Percentiles rank a stretch among this genome's conserved stretches.
These are phyloP conservation scores for Sialis lutaria DNA, from an alignment of 2,888 invertebrate species.

Conservation along the genomic window DNA sequence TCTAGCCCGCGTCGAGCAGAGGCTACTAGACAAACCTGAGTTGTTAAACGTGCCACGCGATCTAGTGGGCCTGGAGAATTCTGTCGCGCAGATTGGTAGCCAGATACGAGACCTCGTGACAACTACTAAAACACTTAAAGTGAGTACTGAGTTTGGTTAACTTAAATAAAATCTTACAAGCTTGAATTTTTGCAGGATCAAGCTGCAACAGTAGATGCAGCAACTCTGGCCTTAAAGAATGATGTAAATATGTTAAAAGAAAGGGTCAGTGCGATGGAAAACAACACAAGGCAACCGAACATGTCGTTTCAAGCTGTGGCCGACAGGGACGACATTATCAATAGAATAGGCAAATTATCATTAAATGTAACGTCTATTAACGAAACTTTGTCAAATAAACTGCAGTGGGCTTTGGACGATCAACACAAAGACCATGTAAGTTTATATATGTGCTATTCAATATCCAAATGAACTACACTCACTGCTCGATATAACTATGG, in stretches of 20 bases:
- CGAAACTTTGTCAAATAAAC: slow-evolving; percentile 22
- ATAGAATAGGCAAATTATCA: slow-evolving; percentile 19
- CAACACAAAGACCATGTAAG: slow-evolving; percentile 25
- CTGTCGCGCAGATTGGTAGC: slow-evolving; percentile 41
- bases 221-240: background rate
- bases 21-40: slow-evolving; percentile 38
- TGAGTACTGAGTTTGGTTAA: slow-evolving; percentile 8
- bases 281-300: slow-evolving; percentile 13
- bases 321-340: slow-evolving; percentile 22
- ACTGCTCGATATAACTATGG: background rate
- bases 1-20: slow-evolving; percentile 34
- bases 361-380: slow-evolving; percentile 24
- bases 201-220: no score
- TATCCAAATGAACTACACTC: background rate
- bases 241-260: background rate
- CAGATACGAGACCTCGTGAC: slow-evolving; percentile 30
- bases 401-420: slow-evolving; percentile 26
- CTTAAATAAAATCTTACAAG: no score
- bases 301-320: slow-evolving; percentile 12
- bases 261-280: background rate
- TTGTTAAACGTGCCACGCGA: slow-evolving; percentile 37
- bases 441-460: slow-evolving; percentile 3
- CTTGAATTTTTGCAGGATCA: no score
- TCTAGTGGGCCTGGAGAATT: slow-evolving; percentile 32
- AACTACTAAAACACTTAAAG: slow-evolving; percentile 22